Base-by-base conservation (phyloP, 2,113 vertebrate genomes). In the Cisticola juncidis region DNA sequence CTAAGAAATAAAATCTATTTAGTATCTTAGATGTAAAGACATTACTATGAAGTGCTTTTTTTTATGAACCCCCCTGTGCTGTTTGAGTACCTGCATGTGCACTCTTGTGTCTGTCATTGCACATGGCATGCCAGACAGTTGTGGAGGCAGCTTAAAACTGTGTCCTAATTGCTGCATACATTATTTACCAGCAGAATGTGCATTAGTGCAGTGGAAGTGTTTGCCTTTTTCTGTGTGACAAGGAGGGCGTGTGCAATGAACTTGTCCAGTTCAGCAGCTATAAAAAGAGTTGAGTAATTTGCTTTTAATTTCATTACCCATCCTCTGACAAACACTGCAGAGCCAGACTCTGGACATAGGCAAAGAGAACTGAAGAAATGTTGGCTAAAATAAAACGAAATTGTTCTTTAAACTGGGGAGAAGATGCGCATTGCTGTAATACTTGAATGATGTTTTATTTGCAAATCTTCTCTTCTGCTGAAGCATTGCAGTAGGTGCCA, bases 91-190 rank as follows among this genome's bases (percentile, higher is more conserved):
- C 57, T 68, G 24, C 1, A 3, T 21, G 57, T 22, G 36, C 23
- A 21, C 5, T 0, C 29, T 56, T 36, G 56, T 23, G 33, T 42
- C 51, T 1, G 0, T 35, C 4, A 0, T 23, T 47, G 66, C 54
- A 25, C 0, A 0, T 4, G 7, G 19, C 28, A 1, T 21, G 18
- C n/a, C 65, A 60, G 78, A 17, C 15, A 5, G 26, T 17, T 73
- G 20, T n/a, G 73, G 84, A 70, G 64, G 45, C 28, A 77, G 22
- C 47, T 83, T 73, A 33, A 22, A 82, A 29, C 45, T 12, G 5
- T 11, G 1, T 60, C 33, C 35, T 29, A 1, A 31, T 48, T 64
- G 26, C 64, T 89, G 2, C 26, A 14, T 42, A 16, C 17, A 11
- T 65, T 51, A 74, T 84, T 89, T 86, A 68, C 53, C 36, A 57